phyloP scores from a whole-genome alignment of 2,113 vertebrate genomes.

The Telmatochromis sp. region DNA sequence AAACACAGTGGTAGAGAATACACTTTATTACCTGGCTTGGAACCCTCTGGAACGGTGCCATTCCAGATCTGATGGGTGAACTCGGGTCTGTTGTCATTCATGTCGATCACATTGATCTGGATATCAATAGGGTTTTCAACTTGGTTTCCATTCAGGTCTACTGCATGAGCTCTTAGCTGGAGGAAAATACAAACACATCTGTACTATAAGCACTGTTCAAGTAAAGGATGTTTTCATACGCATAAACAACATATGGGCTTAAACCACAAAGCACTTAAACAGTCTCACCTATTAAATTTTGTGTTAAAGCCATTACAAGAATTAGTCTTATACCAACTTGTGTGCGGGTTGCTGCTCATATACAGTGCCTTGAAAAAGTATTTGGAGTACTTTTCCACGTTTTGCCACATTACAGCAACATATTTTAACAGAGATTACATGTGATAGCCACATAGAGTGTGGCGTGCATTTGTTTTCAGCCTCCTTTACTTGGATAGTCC shows the following conservation, averaged over 20 bases:
- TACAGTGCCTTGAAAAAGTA: not conserved
- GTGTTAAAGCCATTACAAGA: not conserved
- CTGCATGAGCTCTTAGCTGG: slow-evolving; percentile 93
- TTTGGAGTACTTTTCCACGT: not conserved
- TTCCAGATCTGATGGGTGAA: slow-evolving; percentile 97
- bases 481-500: not conserved
- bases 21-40: slow-evolving; percentile 84
- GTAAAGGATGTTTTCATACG: not conserved
- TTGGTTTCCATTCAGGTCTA: slow-evolving; percentile 98
- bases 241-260: not conserved
- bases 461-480: not conserved
- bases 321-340: not conserved
- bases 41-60: slow-evolving; percentile 91
- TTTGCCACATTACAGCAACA: not conserved
- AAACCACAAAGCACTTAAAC: not conserved
- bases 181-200: slow-evolving; percentile 51
- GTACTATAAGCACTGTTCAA: not conserved
- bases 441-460: not conserved
- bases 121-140: slow-evolving; percentile 98
- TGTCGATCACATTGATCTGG: slow-evolving; percentile 97
- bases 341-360: not conserved
- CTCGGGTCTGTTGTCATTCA: slow-evolving; percentile 97
- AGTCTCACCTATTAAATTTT: not conserved
- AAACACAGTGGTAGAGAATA: not conserved
- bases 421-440: not conserved